Conservation (phyloP, 23 tunicate genomes). For the Phallusia fumigata region DNA sequence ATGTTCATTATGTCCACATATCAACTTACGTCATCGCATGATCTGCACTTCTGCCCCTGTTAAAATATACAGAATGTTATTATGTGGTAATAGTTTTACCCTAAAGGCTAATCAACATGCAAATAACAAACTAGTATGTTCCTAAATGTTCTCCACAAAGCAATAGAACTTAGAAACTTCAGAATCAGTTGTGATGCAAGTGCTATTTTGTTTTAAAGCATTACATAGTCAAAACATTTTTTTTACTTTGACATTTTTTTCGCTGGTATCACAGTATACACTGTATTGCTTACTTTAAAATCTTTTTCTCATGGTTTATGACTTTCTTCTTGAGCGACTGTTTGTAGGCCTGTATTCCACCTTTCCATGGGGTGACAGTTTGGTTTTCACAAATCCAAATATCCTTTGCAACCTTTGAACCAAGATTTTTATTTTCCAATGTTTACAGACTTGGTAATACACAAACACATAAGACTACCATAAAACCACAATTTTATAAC, state of each 20-base stretch:
- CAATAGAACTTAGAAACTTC: no score
- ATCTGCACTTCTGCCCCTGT: conserved; percentile 79
- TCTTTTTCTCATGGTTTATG: conserved; percentile 49
- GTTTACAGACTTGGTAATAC: no score
- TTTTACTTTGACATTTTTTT: no score
- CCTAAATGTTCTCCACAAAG: no score
- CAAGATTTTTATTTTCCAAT: neutral
- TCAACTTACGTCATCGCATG: conserved; percentile 27
- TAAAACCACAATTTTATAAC: no score
- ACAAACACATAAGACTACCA: no score
- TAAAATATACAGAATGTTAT: conserved; percentile 1
- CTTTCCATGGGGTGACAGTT: conserved; percentile 65
- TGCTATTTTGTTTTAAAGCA: no score
- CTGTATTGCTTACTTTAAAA: conserved; percentile 41
- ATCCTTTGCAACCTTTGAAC: conserved; percentile 47
- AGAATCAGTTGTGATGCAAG: no score
- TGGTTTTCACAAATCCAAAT: conserved; percentile 87
- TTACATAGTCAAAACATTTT: no score
- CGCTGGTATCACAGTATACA: neutral
- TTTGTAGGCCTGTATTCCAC: conserved; percentile 60
- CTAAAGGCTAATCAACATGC: no score
- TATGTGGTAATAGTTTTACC: no score
- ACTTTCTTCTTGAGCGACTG: conserved; percentile 67
- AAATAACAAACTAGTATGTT: no score
- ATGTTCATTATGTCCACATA: neutral